Conservation (phyloP, 2,113 vertebrate species). For the Herpetotheres cachinnans region DNA sequence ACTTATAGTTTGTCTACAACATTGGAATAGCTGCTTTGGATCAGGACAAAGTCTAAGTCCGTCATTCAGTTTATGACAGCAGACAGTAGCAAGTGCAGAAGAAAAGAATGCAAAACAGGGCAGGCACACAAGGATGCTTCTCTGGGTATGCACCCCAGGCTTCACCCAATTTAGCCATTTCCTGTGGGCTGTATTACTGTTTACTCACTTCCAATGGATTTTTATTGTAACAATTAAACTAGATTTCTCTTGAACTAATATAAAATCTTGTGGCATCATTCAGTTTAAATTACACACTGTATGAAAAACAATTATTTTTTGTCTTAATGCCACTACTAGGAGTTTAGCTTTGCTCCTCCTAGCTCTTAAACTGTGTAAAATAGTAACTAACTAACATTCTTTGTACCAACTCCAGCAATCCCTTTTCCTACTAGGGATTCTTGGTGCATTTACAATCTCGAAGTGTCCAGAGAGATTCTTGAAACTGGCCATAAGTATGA, state of each 20-base stretch:
- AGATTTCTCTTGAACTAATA: not conserved
- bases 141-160: not conserved
- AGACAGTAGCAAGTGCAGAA: not conserved
- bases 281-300: not conserved
- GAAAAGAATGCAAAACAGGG: not conserved
- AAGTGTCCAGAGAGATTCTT: not conserved
- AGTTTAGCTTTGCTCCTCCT: not conserved
- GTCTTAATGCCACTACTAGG: not conserved
- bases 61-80: not conserved
- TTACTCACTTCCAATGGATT: not conserved
- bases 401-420: not conserved
- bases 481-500: not conserved
- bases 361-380: not conserved
- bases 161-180: not conserved
- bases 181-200: not conserved
- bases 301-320: not conserved
- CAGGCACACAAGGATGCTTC: not conserved
- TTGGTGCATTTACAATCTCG: not conserved
- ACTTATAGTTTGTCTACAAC: not conserved
- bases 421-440: not conserved
- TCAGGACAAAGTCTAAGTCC: not conserved
- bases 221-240: not conserved
- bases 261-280: not conserved
- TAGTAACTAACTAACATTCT: not conserved
- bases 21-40: conserved; percentile 8